Evolutionary conservation across 1,140 invertebrate species (phyloP), one percentile per base, ranked within the genome.

Genomic region (Sminthurinus signatus): DNA sequence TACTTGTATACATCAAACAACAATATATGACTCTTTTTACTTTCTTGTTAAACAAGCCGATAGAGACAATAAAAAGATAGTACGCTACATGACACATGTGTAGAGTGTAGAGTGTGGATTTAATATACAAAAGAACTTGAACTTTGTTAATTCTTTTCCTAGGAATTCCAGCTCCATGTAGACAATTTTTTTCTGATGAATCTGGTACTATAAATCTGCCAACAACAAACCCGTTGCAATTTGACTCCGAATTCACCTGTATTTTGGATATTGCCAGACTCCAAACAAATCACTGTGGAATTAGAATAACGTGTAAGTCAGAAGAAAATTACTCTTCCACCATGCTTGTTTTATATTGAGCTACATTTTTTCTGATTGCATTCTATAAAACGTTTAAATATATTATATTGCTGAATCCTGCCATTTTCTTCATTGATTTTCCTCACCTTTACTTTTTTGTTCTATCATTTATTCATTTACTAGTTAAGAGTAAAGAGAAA

Each of bases 251-350:
- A 39, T 62, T 69, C 10, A 73, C 75, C 25, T 77, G 75, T 48
- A 71, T 74, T 63, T 76, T 75, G 58, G 75, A 77, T 57, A 75
- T 77, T 55, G 61, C 55, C 19, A 48, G 74, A 23, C 61, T 72
- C 2, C 60, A 67, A 2, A 57, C 56, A n/a, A 51, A 63, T 2
- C 57, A 72, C 27, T 76, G 75, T 58, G 75, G 75, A 14, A 70
- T 76, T 50, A 69, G 70, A 42, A 50, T 76, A 8, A 69, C 70
- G 36, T 73, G 75, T 76, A 59, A 71, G 68, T 23, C 19, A 2
- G 43, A 44, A 42, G 10, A 42, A 42, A 42, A 10, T 60, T 12
- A 19, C 39, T 25, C 10, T 12, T 52, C 10, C 17, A 39, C 21
- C 31, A 59, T 46, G 1, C 5, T 21, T 48, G 4, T n/a, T 48